Conservation (phyloP, 2,113 vertebrate genomes). For the Loxodonta africana region DNA sequence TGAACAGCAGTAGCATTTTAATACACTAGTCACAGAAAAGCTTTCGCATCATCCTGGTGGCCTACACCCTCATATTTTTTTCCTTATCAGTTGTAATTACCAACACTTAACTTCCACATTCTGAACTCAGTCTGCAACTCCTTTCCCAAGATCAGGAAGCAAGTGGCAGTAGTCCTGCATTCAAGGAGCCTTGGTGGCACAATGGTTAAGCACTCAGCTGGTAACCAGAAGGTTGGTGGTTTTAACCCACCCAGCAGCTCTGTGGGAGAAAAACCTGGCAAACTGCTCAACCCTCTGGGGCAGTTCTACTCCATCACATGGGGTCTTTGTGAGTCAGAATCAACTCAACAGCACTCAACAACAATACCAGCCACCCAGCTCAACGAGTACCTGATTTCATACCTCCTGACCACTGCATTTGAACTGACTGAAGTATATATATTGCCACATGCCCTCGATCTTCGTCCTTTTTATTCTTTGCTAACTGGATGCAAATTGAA, state of each 20-base stretch:
- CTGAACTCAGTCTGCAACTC: not conserved
- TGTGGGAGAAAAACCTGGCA: not conserved
- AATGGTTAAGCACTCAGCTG: not conserved
- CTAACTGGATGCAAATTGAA: not conserved
- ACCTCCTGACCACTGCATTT: fast-evolving
- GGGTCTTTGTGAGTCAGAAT: not conserved
- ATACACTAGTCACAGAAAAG: not conserved
- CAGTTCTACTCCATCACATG: not conserved
- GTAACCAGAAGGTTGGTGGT: not conserved
- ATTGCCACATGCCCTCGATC: not conserved
- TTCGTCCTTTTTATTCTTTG: not conserved
- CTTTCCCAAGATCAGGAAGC: not conserved
- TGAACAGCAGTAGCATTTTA: not conserved
- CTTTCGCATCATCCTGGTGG: not conserved
- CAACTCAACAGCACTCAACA: not conserved
- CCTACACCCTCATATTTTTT: not conserved
- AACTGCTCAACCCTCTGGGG: not conserved
- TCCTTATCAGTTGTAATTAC: not conserved
- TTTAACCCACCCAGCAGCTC: not conserved
- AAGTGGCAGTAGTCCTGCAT: not conserved
- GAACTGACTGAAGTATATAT: not conserved
- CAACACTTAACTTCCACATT: not conserved
- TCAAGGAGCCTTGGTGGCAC: not conserved
- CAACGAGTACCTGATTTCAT: not conserved
- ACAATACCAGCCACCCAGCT: no score